Evolutionary conservation across 2,113 vertebrate species (phyloP), one percentile per base, ranked within the genome.

Genomic region (Phylloscopus trochilus): DNA sequence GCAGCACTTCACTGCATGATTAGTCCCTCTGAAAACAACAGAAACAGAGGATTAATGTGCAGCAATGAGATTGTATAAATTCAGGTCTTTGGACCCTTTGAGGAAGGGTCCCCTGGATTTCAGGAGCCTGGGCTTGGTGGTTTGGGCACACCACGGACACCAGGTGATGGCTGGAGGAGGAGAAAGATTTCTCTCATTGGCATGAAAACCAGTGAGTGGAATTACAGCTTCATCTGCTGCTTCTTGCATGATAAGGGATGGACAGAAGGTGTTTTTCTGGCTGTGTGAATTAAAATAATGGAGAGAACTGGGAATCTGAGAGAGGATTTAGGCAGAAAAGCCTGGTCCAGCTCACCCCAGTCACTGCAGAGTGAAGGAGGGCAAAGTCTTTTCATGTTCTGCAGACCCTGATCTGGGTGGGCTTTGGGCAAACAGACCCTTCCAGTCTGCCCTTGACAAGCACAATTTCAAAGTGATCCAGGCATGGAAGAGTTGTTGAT

Each of bases 341-440:
- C 6, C 41, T 30, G 39, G 21, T 11, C 28, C 59, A 86, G 53
- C 26, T 67, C 28, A 12, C 3, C 47, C 2, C 15, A 46, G 47
- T 1, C 64, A 8, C 15, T 13, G 68, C 55, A 81, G 64, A 56
- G 44, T 2, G 67, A 26, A 23, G 47, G 47, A 46, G 27, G 51
- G 12, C 2, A 10, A 49, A 4, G 1, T 3, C 18, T 52, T 23
- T 27, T 35, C 26, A 18, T 1, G 9, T 7, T 59, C 39, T 80
- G 49, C 31, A 64, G 28, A 13, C 23, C 10, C 63, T 13, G 18
- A 55, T 68, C 35, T 78, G 43, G 75, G 87, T 6, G n/a, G 15
- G n/a, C n/a, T 82, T 51, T 37, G 58, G 67, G 14, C 49, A 80
- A 51, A 31, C 2, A 67, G 5, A 20, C 18, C 39, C 27, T n/a